Conservation (phyloP, 2,113 vertebrate species). For the Sisor rabdophorus region DNA sequence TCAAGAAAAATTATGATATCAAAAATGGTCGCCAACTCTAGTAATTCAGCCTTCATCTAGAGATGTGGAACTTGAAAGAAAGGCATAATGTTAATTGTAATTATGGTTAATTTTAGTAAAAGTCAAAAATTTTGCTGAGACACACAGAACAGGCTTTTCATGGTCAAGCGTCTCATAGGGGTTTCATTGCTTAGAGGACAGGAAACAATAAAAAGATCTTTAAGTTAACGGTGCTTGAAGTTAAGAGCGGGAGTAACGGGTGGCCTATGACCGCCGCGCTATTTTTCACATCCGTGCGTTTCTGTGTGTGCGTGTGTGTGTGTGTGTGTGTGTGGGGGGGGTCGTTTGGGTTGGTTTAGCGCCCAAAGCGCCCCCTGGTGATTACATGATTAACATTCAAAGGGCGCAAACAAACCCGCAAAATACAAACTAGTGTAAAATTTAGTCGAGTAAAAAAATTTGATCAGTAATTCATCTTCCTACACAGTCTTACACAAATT, state of each 20-base stretch:
- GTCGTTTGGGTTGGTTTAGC: conserved; percentile 68
- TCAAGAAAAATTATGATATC: neutral
- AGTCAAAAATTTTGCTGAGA: neutral
- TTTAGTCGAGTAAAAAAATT: neutral
- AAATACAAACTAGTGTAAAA: neutral
- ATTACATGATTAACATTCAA: conserved; percentile 47
- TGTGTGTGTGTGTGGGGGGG: too few species aligned
- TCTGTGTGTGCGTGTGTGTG: too few species aligned
- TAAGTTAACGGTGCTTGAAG: conserved; percentile 53
- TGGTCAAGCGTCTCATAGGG: neutral
- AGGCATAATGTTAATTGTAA: neutral
- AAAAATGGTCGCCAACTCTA: neutral
- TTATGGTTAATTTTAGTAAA: neutral
- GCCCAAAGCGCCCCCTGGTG: conserved; percentile 83
- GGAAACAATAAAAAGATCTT: conserved; percentile 38
- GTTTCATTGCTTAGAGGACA: neutral
- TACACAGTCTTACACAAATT: too few species aligned
- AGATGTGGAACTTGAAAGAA: neutral
- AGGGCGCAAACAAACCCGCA: conserved; percentile 8
- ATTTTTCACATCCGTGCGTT: conserved; percentile 61
- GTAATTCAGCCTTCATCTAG: neutral
- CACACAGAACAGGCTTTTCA: neutral
- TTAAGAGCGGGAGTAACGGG: conserved; percentile 64
- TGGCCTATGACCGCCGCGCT: conserved; percentile 61
- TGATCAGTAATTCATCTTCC: too few species aligned